phyloP scores from a whole-genome alignment of 2,888 invertebrate species.

The Agrilus mali region DNA sequence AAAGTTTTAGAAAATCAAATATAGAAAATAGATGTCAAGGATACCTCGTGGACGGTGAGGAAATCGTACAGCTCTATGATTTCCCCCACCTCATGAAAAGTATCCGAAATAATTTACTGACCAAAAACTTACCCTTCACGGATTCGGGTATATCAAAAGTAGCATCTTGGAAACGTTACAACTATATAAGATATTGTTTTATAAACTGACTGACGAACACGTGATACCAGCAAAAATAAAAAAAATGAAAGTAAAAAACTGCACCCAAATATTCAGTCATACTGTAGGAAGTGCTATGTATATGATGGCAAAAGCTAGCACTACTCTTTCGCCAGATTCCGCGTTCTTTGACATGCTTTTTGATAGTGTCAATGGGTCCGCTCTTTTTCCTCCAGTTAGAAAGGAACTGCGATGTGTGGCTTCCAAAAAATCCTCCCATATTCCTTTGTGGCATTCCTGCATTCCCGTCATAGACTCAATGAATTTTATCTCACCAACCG shows the following conservation, averaged over 20 bases:
- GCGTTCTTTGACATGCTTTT: background rate
- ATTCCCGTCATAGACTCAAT: constrained; percentile 2
- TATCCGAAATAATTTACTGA: constrained; percentile 12
- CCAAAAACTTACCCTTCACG: constrained; percentile 8
- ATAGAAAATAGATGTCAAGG: constrained; percentile 3
- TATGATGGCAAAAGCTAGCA: background rate
- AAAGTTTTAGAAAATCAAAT: background rate
- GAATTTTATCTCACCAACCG: constrained; percentile 1
- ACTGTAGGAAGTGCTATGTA: constrained; percentile 1
- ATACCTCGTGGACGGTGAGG: constrained; percentile 4
- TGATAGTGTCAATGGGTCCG: constrained; percentile 1
- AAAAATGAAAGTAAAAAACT: constrained; percentile 5
- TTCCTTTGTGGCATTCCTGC: too few relatives aligned
- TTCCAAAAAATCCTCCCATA: background rate
- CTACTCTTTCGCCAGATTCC: background rate
- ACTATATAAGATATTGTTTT: too few relatives aligned
- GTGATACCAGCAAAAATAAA: too few relatives aligned
- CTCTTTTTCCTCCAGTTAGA: background rate
- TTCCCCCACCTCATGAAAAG: constrained; percentile 8
- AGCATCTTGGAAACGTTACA: too few relatives aligned
- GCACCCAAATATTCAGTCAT: constrained; percentile 2
- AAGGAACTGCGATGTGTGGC: background rate
- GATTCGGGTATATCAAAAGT: background rate
- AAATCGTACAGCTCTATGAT: constrained; percentile 9
- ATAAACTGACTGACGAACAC: too few relatives aligned